Percentiles rank a stretch among this genome's conserved stretches.
Conservation (phyloP, 2,113 vertebrate species). For the Microtus richardsoni region DNA sequence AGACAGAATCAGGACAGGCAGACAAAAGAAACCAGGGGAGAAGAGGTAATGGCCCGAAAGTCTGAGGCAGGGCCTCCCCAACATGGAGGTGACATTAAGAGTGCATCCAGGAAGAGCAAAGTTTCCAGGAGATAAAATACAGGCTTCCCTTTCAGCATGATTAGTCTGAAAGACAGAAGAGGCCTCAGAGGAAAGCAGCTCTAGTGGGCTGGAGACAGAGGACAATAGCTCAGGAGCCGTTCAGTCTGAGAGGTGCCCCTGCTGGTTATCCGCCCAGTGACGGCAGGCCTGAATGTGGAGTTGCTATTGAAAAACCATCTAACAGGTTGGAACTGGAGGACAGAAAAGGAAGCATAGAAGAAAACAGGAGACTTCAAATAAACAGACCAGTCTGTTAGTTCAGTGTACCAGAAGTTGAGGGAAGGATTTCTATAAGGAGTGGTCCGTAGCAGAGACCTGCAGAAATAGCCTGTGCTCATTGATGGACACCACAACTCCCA, state of each 20-base stretch:
- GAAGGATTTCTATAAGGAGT: background rate
- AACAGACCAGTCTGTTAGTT: background rate
- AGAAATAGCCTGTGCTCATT: background rate
- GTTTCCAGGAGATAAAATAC: background rate
- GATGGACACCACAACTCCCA: background rate
- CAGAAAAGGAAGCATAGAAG: background rate
- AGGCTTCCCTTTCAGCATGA: background rate
- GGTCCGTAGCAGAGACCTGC: background rate
- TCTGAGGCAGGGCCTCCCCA: background rate
- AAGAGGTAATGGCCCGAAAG: background rate
- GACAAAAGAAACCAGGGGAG: background rate
- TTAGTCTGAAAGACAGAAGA: background rate
- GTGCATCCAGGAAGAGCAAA: background rate
- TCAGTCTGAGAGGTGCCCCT: background rate
- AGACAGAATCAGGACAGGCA: background rate
- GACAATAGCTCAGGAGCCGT: background rate
- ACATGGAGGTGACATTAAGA: fast-evolving
- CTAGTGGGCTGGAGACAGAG: background rate
- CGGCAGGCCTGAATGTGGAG: background rate
- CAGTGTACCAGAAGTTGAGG: background rate
- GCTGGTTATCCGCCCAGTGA: background rate
- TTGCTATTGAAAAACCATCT: background rate
- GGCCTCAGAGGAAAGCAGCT: background rate
- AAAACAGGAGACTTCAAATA: conserved; percentile 13
- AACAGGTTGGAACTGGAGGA: background rate